Conservation (phyloP, 1,140 invertebrate genomes). For the Bombus haemorrhoidalis region DNA sequence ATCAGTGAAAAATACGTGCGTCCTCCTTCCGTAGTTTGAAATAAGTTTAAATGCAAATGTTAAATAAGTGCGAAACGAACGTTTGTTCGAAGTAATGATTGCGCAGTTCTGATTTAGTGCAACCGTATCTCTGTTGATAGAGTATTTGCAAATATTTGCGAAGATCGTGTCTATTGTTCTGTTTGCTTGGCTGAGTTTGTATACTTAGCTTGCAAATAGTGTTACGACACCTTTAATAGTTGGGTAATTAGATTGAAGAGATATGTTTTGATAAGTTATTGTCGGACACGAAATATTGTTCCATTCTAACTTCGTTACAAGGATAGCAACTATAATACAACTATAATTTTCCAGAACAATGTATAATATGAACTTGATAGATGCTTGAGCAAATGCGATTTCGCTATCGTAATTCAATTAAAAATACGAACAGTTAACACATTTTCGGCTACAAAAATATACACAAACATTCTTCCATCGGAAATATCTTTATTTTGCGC, state of each 20-base stretch:
- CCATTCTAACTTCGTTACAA: not conserved
- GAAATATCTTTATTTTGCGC: not conserved
- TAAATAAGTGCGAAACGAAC: not conserved
- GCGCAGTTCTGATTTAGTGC: not conserved
- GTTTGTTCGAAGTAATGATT: not conserved
- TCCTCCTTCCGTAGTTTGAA: not conserved
- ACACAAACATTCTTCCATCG: not conserved
- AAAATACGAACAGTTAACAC: not conserved
- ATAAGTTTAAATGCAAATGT: not conserved
- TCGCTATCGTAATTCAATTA: not conserved
- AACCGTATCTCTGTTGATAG: not conserved
- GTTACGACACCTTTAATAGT: not conserved
- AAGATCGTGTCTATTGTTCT: not conserved
- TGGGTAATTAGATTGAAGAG: not conserved
- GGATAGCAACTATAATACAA: not conserved
- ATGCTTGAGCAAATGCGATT: not conserved
- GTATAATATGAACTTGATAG: not conserved
- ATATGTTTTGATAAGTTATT: not conserved
- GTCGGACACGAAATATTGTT: not conserved
- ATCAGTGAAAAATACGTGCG: not conserved
- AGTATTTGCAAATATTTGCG: constrained; percentile 14
- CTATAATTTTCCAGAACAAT: not conserved
- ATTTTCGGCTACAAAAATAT: not conserved
- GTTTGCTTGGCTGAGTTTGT: not conserved
- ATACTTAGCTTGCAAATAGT: not conserved